Percentiles rank a stretch among this genome's conserved stretches.
phyloP scores from a whole-genome alignment of 1,140 invertebrate species.

The Drosophila mayri region DNA sequence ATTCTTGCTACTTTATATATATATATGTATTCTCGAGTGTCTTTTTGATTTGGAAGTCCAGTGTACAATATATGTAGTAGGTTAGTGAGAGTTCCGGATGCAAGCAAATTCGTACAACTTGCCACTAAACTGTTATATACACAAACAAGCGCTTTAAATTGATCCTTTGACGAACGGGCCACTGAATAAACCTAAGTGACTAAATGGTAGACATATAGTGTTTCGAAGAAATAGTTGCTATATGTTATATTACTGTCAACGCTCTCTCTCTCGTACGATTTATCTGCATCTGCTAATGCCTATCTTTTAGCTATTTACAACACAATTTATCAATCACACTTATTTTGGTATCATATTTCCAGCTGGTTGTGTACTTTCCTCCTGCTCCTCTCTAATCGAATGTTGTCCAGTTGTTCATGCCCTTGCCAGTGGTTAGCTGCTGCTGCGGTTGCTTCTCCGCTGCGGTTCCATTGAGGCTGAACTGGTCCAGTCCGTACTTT shows the following conservation, averaged over 20 bases:
- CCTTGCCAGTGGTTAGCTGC: slow-evolving; percentile 45
- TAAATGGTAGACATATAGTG: slow-evolving; percentile 28
- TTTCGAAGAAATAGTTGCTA: slow-evolving; percentile 32
- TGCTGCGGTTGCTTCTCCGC: slow-evolving; percentile 33
- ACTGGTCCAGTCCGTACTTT: slow-evolving; percentile 86
- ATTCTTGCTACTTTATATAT: slow-evolving; percentile 57
- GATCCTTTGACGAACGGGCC: slow-evolving; percentile 28
- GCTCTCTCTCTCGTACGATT: slow-evolving; percentile 22
- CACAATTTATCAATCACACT: slow-evolving; percentile 69
- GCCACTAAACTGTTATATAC: slow-evolving; percentile 46
- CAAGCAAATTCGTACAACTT: slow-evolving; percentile 31
- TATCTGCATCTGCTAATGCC: slow-evolving; percentile 4
- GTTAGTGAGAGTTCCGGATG: slow-evolving; percentile 32
- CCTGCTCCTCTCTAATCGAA: slow-evolving; percentile 63
- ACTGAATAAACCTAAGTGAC: slow-evolving; percentile 50
- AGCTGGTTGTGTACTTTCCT: slow-evolving; percentile 10
- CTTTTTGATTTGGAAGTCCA: slow-evolving; percentile 77
- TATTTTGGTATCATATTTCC: slow-evolving; percentile 73
- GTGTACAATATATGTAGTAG: slow-evolving; percentile 40
- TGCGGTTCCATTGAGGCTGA: slow-evolving; percentile 62
- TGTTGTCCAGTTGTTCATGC: slow-evolving; percentile 83
- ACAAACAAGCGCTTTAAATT: slow-evolving; percentile 35
- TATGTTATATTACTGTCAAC: slow-evolving; percentile 57
- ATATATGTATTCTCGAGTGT: slow-evolving; percentile 48
- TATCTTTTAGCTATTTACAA: slow-evolving; percentile 69